These are phyloP conservation scores for Martes flavigula DNA, from an alignment of 2,797 vertebrate genomes.

Conservation along the genomic window DNA sequence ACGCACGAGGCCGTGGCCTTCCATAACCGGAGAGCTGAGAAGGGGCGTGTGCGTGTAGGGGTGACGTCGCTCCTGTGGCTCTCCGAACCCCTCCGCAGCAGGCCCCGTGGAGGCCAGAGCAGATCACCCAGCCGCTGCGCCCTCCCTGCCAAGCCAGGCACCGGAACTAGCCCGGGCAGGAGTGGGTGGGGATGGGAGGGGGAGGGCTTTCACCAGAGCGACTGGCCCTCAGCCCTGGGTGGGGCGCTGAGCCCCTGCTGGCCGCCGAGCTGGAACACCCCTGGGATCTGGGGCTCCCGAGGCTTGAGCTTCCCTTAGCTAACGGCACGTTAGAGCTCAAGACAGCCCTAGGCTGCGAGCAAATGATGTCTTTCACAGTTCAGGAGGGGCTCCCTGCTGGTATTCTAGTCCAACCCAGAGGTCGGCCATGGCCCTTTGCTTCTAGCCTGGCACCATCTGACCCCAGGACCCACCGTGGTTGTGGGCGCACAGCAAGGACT, in stretches of 20 bases:
- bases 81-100: rapidly evolving
- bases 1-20: too few species aligned
- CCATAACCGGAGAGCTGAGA: background rate
- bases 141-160: rapidly evolving
- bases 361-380: rapidly evolving
- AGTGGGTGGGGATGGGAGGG: background rate
- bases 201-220: background rate
- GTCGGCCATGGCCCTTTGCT: background rate
- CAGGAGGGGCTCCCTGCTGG: background rate
- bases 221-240: background rate
- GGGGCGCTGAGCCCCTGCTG: too few species aligned
- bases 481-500: rapidly evolving
- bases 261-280: background rate
- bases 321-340: background rate
- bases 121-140: rapidly evolving
- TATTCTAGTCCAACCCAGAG: background rate
- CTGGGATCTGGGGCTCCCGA: rapidly evolving
- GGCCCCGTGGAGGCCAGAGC: background rate
- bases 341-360: background rate
- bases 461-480: background rate
- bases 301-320: background rate
- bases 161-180: background rate
- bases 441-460: background rate
- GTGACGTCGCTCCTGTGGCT: background rate
- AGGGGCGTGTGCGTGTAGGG: background rate